Conservation (phyloP, 2,888 invertebrate genomes). For the Carpatolechia fugitivella region DNA sequence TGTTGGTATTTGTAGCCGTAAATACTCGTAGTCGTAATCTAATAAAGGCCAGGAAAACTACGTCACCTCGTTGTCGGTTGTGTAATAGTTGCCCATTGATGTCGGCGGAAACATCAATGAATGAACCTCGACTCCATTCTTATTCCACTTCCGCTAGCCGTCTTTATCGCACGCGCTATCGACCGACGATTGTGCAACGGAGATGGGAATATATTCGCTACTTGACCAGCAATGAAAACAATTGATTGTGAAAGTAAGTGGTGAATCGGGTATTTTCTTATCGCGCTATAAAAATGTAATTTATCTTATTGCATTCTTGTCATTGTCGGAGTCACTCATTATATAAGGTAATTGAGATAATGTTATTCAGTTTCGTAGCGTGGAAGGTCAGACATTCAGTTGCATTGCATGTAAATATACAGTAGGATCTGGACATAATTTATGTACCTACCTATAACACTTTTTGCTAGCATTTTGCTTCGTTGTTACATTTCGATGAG, state of each 20-base stretch:
- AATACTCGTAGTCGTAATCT: conserved; percentile 7
- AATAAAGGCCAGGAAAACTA: conserved; percentile 18
- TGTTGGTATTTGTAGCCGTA: conserved; percentile 2
- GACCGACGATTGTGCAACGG: conserved; percentile 27
- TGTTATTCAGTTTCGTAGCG: neutral
- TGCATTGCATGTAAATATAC: too few relatives aligned
- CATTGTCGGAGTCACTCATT: conserved; percentile 11
- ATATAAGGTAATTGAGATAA: conserved; percentile 1
- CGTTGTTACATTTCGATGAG: too few relatives aligned
- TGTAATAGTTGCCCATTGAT: conserved; percentile 38
- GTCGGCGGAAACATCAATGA: conserved; percentile 62
- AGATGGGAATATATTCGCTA: conserved; percentile 33
- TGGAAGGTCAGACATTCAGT: neutral
- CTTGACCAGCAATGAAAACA: conserved; percentile 43
- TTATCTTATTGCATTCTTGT: conserved; percentile 13
- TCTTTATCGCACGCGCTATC: conserved; percentile 42
- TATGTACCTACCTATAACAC: too few relatives aligned
- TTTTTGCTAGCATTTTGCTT: too few relatives aligned
- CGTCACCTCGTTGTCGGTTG: conserved; percentile 21
- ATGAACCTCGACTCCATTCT: conserved; percentile 60
- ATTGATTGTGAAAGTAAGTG: conserved; percentile 51
- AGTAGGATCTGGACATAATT: too few relatives aligned
- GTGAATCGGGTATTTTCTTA: conserved; percentile 35
- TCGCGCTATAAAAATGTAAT: conserved; percentile 20
- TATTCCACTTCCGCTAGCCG: conserved; percentile 56